Base-by-base conservation (phyloP, 1,140 invertebrate species). In the Drosophila pectinifera region DNA sequence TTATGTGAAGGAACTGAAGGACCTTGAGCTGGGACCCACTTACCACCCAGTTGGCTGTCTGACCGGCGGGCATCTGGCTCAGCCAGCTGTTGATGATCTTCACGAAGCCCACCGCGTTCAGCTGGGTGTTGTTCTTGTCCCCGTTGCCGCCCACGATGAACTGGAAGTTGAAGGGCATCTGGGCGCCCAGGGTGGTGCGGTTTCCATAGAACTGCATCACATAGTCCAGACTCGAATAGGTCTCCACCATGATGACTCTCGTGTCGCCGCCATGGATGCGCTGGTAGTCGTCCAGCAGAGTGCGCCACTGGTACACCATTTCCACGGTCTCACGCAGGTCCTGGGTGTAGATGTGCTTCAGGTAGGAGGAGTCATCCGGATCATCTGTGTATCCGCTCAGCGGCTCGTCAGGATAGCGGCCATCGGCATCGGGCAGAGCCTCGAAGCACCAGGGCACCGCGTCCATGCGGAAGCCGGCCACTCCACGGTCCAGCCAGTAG, bases 401-500 rank as follows among this genome's bases (percentile, higher is more conserved):
- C 0, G 94, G 94, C 75, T 95, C 95, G 83, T 95, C 94, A 0
- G 93, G 93, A 86, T 94, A 94, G 1, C 89, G 76, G 3, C 93
- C 93, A 8, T 91, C 90, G 10, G 79, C 93, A 5, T 90, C 92
- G 49, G 93, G 68, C 7, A 63, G 92, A 1, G 91, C 93, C 92
- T 95, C 95, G 61, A 94, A 93, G 20, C 95, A 80, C 91, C 93
- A 93, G 8, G 94, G 93, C 7, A 95, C 93, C 14, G 95, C 94
- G 70, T 95, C 94, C 28, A 97, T 93, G 54, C 95, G 93, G 79
- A 97, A 97, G 5, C 96, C 96, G 91, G 95, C 95, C 0, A 97
- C 95, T 3, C 95, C 96, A 79, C 93, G 94, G 16, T 95, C 93
- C 14, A 97, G 75, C 96, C 96, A 97, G 80, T 96, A 97, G 26